Evolutionary conservation across 2,888 invertebrate species (phyloP).

Genomic region (Eupithecia pulchellata): DNA sequence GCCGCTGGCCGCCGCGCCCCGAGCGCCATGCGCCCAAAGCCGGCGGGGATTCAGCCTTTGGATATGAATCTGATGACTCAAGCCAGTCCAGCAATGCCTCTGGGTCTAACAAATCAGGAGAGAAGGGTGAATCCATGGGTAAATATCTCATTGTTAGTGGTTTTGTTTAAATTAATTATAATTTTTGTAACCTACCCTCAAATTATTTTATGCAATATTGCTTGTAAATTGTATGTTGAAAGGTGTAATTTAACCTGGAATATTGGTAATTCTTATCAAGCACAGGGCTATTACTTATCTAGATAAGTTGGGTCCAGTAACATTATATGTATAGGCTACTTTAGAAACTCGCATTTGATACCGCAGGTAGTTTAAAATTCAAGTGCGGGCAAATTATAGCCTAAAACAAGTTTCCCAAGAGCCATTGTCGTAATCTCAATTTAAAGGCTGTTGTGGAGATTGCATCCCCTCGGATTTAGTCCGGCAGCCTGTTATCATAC

Average conservation of each 20-base stretch:
- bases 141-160: neutral
- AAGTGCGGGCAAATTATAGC: too few relatives aligned
- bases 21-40: slow-evolving; percentile 58
- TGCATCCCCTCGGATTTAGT: too few relatives aligned
- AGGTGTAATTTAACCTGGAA: neutral
- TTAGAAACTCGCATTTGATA: neutral
- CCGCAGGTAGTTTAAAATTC: neutral
- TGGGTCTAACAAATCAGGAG: slow-evolving; percentile 77
- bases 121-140: slow-evolving; percentile 65
- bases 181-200: slow-evolving; percentile 26
- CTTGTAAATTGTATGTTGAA: neutral
- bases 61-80: slow-evolving; percentile 80
- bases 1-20: slow-evolving; percentile 61
- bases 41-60: slow-evolving; percentile 69
- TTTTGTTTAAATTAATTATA: neutral
- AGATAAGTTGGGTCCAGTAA: neutral
- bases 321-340: neutral
- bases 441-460: too few relatives aligned
- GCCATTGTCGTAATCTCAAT: too few relatives aligned
- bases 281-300: neutral
- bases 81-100: slow-evolving; percentile 82
- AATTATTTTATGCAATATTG: neutral
- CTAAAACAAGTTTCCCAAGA: too few relatives aligned
- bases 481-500: too few relatives aligned
- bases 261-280: neutral